Percentiles rank a stretch among this genome's conserved stretches.
These are phyloP conservation scores for Rhopalosiphum maidis DNA, from an alignment of 1,140 invertebrate species.

Conservation along the genomic window DNA sequence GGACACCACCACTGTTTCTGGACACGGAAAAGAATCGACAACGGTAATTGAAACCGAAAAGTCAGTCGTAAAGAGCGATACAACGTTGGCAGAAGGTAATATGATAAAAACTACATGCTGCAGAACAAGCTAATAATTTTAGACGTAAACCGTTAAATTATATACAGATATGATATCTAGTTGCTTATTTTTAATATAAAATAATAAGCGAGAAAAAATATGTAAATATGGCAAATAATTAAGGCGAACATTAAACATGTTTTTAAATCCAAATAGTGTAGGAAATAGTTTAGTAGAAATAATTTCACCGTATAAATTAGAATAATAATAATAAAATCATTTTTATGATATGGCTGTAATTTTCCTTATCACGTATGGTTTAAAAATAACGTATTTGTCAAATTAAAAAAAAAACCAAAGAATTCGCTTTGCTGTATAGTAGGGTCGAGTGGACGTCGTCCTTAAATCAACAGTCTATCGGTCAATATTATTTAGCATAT, in stretches of 20 bases:
- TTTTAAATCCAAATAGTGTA: background rate
- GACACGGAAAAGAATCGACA: background rate
- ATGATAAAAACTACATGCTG: background rate
- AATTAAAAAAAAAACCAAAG: too few relatives aligned
- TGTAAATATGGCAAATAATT: background rate
- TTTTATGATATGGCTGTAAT: background rate
- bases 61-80: background rate
- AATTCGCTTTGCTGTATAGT: too few relatives aligned
- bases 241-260: background rate
- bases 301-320: background rate
- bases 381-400: too few relatives aligned
- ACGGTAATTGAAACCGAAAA: background rate
- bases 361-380: too few relatives aligned
- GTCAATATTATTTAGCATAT: too few relatives aligned
- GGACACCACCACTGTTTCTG: constrained; percentile 59
- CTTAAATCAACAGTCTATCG: too few relatives aligned
- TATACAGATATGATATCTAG: background rate
- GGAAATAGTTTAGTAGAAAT: background rate
- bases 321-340: background rate
- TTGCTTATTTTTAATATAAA: background rate
- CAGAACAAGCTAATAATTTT: too few relatives aligned
- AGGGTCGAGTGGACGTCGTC: too few relatives aligned
- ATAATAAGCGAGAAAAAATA: background rate
- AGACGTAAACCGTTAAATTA: background rate
- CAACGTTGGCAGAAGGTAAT: background rate